Base-by-base conservation (phyloP, 2,797 vertebrate species). In the Channa striata region DNA sequence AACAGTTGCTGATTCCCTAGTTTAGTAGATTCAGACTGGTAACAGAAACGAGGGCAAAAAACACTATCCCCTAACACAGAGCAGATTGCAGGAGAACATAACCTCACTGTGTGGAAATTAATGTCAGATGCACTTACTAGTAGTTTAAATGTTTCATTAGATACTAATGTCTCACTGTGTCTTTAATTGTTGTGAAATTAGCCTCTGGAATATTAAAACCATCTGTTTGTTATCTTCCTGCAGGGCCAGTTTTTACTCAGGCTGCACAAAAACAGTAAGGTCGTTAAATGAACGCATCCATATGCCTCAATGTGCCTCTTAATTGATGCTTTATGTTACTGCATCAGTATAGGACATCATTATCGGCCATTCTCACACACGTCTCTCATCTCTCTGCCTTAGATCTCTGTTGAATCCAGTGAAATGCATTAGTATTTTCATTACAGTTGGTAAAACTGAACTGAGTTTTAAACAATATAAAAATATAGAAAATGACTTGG, bases 91-190 rank as follows among this genome's bases (percentile, higher is more conserved):
- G 92, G 93, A 94, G 96, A 95, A 94, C 94, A 95, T 94, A 95
- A 94, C 93, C 95, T 96, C 95, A 93, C 95, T 96, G 95, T 95
- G 94, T 95, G 93, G 93, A 96, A 97, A 97, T 96, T 94, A 96
- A 96, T 96, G 95, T 94, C 96, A 97, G 96, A 97, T 95, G 95
- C 95, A 95, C 95, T 95, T 95, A 95, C 94, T 95, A 94, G 94
- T 96, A 96, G 96, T 97, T 98, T 97, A 96, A 96, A 96, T 98
- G 96, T 97, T 97, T 97, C 95, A 97, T 96, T 97, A 96, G 96
- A 96, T 95, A 94, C 95, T 97, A 97, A 97, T 97, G 95, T 97
- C 95, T 96, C 89, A 94, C 95, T 96, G 95, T 96, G 95, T 96
- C 96, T 99, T 97, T 97, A 98, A 97, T 96, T 97, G 96, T 97